Evolutionary conservation across 2,113 vertebrate genomes (phyloP).

Genomic region (Dromaius novaehollandiae): DNA sequence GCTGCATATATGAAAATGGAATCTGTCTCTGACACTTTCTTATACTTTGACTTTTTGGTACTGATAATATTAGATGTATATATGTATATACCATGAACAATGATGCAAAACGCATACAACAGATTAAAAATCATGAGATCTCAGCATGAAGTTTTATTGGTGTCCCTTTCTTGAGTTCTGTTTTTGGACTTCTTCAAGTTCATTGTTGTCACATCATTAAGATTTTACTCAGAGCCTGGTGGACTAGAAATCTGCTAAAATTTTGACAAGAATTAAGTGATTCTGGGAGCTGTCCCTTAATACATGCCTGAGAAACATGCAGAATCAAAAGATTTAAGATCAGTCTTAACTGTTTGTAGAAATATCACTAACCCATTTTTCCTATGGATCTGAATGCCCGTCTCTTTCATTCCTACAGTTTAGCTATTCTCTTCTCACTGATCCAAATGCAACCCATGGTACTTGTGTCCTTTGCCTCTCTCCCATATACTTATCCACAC

Average conservation of each 20-base stretch:
- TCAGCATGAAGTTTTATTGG: accelerated
- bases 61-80: accelerated
- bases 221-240: not conserved
- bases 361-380: not conserved
- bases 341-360: not conserved
- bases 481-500: not conserved
- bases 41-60: not conserved
- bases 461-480: not conserved
- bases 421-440: not conserved
- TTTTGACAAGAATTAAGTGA: not conserved
- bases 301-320: not conserved
- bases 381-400: not conserved
- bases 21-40: not conserved
- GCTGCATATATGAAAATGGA: not conserved
- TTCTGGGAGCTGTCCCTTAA: not conserved
- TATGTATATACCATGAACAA: not conserved
- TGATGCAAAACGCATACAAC: not conserved
- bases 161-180: not conserved
- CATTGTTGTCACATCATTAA: not conserved
- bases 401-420: not conserved
- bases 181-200: not conserved
- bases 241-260: not conserved
- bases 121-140: not conserved
- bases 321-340: not conserved
- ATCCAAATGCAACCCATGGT: not conserved